Percentiles rank a stretch among this genome's conserved stretches.
Conservation (phyloP, 2,888 invertebrate genomes). For the Patella pellucida region DNA sequence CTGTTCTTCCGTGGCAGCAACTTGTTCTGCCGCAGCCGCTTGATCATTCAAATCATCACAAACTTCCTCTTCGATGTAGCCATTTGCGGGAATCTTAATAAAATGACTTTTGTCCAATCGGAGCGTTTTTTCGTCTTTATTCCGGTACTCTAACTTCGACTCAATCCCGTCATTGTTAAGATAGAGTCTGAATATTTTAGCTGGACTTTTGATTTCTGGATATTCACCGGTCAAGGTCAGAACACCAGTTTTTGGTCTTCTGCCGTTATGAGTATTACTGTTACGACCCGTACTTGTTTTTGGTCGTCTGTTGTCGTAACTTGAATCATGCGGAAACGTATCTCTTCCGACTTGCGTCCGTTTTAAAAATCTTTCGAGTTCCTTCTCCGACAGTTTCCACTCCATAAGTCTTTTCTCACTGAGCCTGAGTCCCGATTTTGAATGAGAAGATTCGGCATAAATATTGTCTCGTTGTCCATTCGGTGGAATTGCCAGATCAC, state of each 20-base stretch:
- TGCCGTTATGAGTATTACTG: not conserved
- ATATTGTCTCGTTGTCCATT: not conserved
- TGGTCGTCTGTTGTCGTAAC: not conserved
- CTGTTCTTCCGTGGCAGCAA: too few relatives aligned
- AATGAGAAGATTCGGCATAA: not conserved
- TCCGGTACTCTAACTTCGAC: not conserved
- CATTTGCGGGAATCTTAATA: not conserved
- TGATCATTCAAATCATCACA: too few relatives aligned
- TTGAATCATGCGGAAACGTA: not conserved
- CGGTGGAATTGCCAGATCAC: not conserved
- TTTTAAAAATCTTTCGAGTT: not conserved
- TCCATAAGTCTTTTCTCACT: not conserved
- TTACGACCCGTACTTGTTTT: not conserved
- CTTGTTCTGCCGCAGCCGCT: too few relatives aligned
- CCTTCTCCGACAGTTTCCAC: not conserved
- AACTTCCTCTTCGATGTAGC: not conserved
- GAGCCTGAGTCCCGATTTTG: not conserved
- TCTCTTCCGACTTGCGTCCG: not conserved
- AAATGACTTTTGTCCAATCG: not conserved
- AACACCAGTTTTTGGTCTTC: not conserved
- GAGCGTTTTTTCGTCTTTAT: not conserved
- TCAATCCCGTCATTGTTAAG: not conserved
- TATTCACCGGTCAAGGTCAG: not conserved
- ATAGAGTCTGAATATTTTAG: slow-evolving; percentile 1
- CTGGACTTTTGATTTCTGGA: not conserved